A percentile compares a stretch with the other conserved stretches of the same genome.
These are phyloP conservation scores for Cerceris rybyensis DNA, from an alignment of 2,888 invertebrate genomes.

Conservation along the genomic window DNA sequence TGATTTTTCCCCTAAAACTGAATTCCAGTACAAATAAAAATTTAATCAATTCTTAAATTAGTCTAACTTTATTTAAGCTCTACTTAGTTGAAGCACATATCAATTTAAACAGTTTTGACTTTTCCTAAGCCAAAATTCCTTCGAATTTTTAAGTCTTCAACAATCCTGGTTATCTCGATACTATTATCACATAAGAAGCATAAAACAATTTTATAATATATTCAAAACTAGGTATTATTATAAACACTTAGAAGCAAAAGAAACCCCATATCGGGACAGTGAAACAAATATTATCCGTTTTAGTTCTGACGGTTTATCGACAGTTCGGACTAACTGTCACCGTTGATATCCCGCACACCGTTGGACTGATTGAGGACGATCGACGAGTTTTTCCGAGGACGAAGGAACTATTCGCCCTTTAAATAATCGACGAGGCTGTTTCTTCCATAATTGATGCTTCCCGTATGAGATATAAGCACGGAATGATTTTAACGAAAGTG, in stretches of 20 bases:
- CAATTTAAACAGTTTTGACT: too few relatives aligned
- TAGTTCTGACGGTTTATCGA: constrained; percentile 23
- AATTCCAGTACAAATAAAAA: too few relatives aligned
- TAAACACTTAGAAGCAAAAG: not conserved
- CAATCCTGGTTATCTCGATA: too few relatives aligned
- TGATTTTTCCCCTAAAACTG: too few relatives aligned
- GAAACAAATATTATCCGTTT: constrained; percentile 9
- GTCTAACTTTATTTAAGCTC: too few relatives aligned
- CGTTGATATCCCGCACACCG: constrained; percentile 17
- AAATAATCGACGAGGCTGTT: constrained; percentile 66
- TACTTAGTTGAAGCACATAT: too few relatives aligned
- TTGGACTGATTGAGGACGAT: constrained; percentile 44
- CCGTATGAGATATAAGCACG: not conserved
- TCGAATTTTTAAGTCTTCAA: too few relatives aligned
- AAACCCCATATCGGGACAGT: not conserved
- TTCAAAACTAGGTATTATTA: too few relatives aligned
- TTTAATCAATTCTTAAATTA: too few relatives aligned
- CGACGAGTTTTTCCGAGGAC: constrained; percentile 47
- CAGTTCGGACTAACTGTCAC: constrained; percentile 41
- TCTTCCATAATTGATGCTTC: constrained; percentile 48
- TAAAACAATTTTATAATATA: not conserved
- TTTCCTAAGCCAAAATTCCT: too few relatives aligned
- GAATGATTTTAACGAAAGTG: constrained; percentile 12
- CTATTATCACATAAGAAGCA: not conserved
- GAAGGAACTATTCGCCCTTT: constrained; percentile 43